These are phyloP conservation scores for Lypha dubia DNA, from an alignment of 2,888 invertebrate species.

Conservation along the genomic window DNA sequence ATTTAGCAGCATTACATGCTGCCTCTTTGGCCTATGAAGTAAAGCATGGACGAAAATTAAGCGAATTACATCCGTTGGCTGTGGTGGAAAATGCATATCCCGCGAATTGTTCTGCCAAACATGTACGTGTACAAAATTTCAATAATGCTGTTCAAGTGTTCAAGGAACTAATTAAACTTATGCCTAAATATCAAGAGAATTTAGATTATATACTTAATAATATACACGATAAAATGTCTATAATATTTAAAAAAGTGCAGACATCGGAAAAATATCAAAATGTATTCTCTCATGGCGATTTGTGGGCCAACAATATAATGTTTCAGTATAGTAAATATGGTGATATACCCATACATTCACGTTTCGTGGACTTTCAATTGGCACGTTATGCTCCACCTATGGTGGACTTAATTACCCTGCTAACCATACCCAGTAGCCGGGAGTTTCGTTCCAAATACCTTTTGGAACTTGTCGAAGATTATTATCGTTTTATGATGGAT, in stretches of 20 bases:
- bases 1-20: conserved; percentile 83
- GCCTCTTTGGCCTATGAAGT: conserved; percentile 83
- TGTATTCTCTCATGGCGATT: conserved; percentile 83
- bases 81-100: conserved; percentile 83
- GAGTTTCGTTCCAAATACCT: conserved; percentile 83
- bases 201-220: conserved; percentile 76
- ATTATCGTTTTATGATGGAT: conserved; percentile 84
- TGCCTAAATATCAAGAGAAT: conserved; percentile 79
- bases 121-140: conserved; percentile 78
- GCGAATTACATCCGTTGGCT: conserved; percentile 77
- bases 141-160: conserved; percentile 78
- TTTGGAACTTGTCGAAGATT: conserved; percentile 84
- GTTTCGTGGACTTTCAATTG: conserved; percentile 89
- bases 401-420: conserved; percentile 85
- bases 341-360: conserved; percentile 84
- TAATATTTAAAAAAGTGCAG: conserved; percentile 79
- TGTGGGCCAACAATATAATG: conserved; percentile 84
- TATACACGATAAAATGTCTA: conserved; percentile 76
- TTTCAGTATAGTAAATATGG: conserved; percentile 80
- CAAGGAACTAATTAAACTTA: conserved; percentile 77
- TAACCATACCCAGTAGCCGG: conserved; percentile 84
- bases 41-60: conserved; percentile 73
- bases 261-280: conserved; percentile 82
- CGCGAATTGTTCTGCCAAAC: conserved; percentile 72
- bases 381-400: conserved; percentile 87